Percentiles rank a stretch among this genome's conserved stretches.
phyloP scores from a whole-genome alignment of 2,888 invertebrate genomes.

The Drosophila algonquin region DNA sequence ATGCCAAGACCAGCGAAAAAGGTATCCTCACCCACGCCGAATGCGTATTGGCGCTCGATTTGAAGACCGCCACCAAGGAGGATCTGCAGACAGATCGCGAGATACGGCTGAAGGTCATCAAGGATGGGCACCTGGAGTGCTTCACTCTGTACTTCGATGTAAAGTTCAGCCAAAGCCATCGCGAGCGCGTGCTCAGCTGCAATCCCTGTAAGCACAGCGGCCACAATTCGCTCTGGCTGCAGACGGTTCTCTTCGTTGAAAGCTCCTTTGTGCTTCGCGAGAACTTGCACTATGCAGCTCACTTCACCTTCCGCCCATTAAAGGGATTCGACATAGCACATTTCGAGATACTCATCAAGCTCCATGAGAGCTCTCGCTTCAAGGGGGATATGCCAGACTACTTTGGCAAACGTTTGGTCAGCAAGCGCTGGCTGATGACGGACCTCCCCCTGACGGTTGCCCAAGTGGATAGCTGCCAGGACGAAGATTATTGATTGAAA shows the following conservation, averaged over 20 bases:
- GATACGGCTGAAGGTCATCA: slow-evolving; percentile 30
- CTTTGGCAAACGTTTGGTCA: slow-evolving; percentile 18
- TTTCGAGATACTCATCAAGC: slow-evolving; percentile 53
- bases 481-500: slow-evolving; percentile 7
- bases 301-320: slow-evolving; percentile 31
- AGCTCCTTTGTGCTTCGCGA: slow-evolving; percentile 52
- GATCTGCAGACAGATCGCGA: slow-evolving; percentile 46
- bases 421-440: slow-evolving; percentile 55
- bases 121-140: slow-evolving; percentile 47
- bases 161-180: slow-evolving; percentile 54
- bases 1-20: slow-evolving; percentile 4
- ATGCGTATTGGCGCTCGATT: slow-evolving; percentile 43
- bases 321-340: slow-evolving; percentile 21
- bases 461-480: slow-evolving; percentile 60
- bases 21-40: slow-evolving; percentile 56
- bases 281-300: slow-evolving; percentile 42
- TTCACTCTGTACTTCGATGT: slow-evolving; percentile 69
- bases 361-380: slow-evolving; percentile 17
- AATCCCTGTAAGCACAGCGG: slow-evolving; percentile 50
- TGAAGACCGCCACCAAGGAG: slow-evolving; percentile 11
- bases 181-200: slow-evolving; percentile 43
- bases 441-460: slow-evolving; percentile 38
- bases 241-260: slow-evolving; percentile 62
- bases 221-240: slow-evolving; percentile 52
- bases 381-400: background rate